Evolutionary conservation across 2,797 vertebrate species (phyloP).

Genomic region (Coccyzus lansbergi): DNA sequence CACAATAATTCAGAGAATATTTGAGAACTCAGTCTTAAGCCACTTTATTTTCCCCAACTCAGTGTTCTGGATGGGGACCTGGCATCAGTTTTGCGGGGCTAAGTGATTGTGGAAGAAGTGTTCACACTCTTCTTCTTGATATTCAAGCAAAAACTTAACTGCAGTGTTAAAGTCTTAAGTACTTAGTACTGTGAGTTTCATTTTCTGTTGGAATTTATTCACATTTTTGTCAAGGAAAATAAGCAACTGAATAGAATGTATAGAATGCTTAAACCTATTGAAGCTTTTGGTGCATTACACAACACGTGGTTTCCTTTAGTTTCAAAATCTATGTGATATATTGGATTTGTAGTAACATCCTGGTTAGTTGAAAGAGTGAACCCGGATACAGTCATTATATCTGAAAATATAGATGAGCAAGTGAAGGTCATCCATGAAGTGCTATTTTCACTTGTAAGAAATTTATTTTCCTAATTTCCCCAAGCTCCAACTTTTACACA

Average conservation of each 20-base stretch:
- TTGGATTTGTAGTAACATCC: conserved; percentile 2
- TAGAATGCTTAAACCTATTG: neutral
- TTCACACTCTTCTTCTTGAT: neutral
- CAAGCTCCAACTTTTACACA: neutral
- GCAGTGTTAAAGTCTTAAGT: neutral
- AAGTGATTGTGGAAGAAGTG: neutral
- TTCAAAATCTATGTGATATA: neutral
- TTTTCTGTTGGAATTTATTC: neutral
- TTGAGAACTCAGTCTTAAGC: neutral
- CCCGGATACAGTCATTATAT: neutral
- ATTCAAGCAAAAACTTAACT: neutral
- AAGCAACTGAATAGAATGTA: neutral
- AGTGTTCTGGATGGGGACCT: neutral
- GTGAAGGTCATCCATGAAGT: conserved; percentile 7
- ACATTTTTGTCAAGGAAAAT: neutral
- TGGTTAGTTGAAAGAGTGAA: conserved; percentile 33
- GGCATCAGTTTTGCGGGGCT: neutral
- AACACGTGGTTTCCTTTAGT: neutral
- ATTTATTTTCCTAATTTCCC: conserved; percentile 19
- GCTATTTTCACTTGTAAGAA: conserved; percentile 16
- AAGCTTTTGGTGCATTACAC: neutral
- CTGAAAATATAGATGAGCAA: neutral
- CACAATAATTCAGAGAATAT: neutral
- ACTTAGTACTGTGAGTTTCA: neutral
- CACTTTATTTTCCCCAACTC: neutral